Conservation (phyloP, 2,113 vertebrate species). For the Uropsilus gracilis region DNA sequence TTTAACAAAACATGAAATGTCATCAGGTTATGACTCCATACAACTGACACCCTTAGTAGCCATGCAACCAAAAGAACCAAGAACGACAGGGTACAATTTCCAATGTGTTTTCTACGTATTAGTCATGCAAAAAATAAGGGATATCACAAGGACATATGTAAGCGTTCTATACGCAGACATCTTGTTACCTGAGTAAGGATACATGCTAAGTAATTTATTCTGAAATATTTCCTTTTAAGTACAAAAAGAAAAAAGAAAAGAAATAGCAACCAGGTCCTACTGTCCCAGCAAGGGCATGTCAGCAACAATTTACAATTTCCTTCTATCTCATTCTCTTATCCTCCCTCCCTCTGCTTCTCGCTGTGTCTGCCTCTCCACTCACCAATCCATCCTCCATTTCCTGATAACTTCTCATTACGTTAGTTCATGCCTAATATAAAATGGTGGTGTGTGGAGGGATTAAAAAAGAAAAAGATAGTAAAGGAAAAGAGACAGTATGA, state of each 20-base stretch:
- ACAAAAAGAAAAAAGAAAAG: neutral
- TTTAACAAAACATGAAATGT: constrained; percentile 46
- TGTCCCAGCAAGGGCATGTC: constrained; percentile 65
- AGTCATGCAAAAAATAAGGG: constrained; percentile 6
- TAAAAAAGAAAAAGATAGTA: constrained; percentile 49
- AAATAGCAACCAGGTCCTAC: constrained; percentile 54
- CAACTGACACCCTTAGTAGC: neutral
- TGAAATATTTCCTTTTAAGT: constrained; percentile 77
- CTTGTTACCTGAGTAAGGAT: constrained; percentile 54
- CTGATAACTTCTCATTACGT: constrained; percentile 73
- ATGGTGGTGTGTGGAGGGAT: constrained; percentile 79
- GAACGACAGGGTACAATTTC: neutral
- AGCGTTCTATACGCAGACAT: constrained; percentile 44
- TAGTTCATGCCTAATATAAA: constrained; percentile 75
- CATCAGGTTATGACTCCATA: neutral
- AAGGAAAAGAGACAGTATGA: constrained; percentile 70
- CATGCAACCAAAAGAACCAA: neutral
- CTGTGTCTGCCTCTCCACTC: constrained; percentile 68
- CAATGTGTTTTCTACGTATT: constrained; percentile 61
- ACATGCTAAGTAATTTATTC: constrained; percentile 28
- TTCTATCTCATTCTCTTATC: constrained; percentile 63
- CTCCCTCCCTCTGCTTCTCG: constrained; percentile 21
- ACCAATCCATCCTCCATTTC: constrained; percentile 83
- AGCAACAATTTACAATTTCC: constrained; percentile 80
- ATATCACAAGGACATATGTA: neutral